A percentile compares a stretch with the other conserved stretches of the same genome.
Conservation (phyloP, 2,888 invertebrate species). For the Eucera pruinosa region DNA sequence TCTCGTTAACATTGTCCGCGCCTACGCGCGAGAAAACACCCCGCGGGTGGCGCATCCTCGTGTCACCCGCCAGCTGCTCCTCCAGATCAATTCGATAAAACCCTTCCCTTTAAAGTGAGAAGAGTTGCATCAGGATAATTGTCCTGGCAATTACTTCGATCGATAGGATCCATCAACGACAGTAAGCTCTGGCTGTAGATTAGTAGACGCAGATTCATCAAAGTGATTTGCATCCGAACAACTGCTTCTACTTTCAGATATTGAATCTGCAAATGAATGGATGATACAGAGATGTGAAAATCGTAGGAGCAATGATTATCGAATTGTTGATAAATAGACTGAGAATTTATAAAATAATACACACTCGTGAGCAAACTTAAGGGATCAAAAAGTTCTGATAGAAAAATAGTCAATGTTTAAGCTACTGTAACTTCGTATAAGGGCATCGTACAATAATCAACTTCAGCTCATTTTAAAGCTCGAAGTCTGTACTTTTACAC, state of each 20-base stretch:
- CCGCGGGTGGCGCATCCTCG: conserved; percentile 65
- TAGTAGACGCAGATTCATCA: not conserved
- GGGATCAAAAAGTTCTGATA: too few species aligned
- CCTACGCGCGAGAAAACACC: conserved; percentile 64
- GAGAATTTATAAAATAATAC: too few species aligned
- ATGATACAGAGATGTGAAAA: too few species aligned
- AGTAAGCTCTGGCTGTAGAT: conserved; percentile 22
- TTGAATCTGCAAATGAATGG: not conserved
- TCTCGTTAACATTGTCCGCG: conserved; percentile 67
- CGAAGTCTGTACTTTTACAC: too few species aligned
- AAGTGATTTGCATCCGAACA: conserved; percentile 18
- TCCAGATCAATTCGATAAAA: conserved; percentile 65
- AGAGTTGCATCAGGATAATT: conserved; percentile 43
- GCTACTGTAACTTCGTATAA: too few species aligned
- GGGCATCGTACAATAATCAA: too few species aligned
- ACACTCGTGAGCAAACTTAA: too few species aligned
- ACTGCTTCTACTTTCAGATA: not conserved
- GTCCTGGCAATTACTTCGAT: conserved; percentile 39
- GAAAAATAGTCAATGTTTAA: too few species aligned
- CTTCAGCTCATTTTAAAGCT: too few species aligned
- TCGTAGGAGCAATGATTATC: not conserved
- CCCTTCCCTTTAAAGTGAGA: conserved; percentile 46
- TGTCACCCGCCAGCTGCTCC: conserved; percentile 57
- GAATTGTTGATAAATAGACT: not conserved
- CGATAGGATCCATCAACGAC: conserved; percentile 45